Conservation (phyloP, 1,140 invertebrate genomes). For the Bemisia tabaci region DNA sequence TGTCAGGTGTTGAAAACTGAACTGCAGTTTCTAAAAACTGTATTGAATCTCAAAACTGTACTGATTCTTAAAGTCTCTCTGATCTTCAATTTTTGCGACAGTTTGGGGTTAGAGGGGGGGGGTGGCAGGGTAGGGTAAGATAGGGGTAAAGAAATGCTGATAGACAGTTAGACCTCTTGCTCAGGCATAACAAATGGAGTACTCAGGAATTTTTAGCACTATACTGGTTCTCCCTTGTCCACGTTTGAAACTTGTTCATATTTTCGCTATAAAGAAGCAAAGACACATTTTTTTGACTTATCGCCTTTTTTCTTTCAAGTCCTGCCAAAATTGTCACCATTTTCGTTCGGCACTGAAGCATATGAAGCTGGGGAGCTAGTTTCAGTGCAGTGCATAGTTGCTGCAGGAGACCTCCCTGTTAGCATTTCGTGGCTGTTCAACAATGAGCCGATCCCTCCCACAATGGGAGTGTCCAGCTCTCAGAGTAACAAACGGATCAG, state of each 20-base stretch:
- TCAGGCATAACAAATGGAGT: neutral
- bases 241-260: too few species aligned
- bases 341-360: conserved; percentile 44
- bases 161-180: too few species aligned
- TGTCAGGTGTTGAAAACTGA: too few species aligned
- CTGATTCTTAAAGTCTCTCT: too few species aligned
- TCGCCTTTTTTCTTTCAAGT: conserved; percentile 32
- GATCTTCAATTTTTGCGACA: too few species aligned
- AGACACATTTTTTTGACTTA: conserved; percentile 2
- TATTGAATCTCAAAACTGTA: too few species aligned
- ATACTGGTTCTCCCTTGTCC: too few species aligned
- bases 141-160: conserved; percentile 44
- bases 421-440: conserved; percentile 41
- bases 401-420: conserved; percentile 45
- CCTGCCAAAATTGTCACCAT: conserved; percentile 54
- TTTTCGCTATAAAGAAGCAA: too few species aligned
- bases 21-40: too few species aligned
- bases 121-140: too few species aligned
- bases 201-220: neutral
- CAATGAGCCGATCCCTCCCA: conserved; percentile 34
- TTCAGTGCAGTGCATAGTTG: conserved; percentile 45
- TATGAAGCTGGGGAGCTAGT: conserved; percentile 28
- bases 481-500: conserved; percentile 14
- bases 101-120: too few species aligned
- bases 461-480: conserved; percentile 12